These are phyloP conservation scores for Tenthredo scrophulariae DNA, from an alignment of 2,888 invertebrate species.

Conservation along the genomic window DNA sequence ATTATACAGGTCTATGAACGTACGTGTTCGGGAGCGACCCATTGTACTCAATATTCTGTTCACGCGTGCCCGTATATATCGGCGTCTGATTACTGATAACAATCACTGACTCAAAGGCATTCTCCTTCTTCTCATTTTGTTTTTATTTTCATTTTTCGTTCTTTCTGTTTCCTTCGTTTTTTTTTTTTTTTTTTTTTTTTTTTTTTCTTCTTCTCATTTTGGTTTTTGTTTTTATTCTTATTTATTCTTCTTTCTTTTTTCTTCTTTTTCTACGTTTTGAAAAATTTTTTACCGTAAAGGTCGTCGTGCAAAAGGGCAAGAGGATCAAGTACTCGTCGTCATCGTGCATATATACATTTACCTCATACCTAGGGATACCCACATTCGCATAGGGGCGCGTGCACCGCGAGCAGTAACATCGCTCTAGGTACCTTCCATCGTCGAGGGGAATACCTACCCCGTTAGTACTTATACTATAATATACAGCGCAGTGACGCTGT, in stretches of 20 bases:
- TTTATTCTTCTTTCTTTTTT: not conserved
- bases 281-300: not conserved
- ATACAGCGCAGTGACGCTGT: constrained; percentile 31
- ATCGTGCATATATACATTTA: not conserved
- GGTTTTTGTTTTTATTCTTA: not conserved
- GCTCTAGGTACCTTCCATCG: constrained; percentile 52
- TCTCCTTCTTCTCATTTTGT: not conserved
- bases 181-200: not conserved
- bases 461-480: constrained; percentile 51
- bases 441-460: constrained; percentile 55
- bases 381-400: constrained; percentile 27
- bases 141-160: not conserved
- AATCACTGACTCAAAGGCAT: not conserved
- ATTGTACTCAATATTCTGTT: constrained; percentile 40
- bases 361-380: constrained; percentile 38
- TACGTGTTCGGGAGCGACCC: constrained; percentile 35
- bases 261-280: not conserved
- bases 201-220: not conserved
- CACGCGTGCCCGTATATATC: constrained; percentile 42
- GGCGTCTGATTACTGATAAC: constrained; percentile 39
- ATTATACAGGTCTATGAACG: constrained; percentile 44
- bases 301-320: constrained; percentile 13
- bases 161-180: not conserved
- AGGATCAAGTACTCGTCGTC: constrained; percentile 31
- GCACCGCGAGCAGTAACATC: not conserved